Conservation (phyloP, 2,113 vertebrate genomes). For the Mesoclemmys tuberculata region DNA sequence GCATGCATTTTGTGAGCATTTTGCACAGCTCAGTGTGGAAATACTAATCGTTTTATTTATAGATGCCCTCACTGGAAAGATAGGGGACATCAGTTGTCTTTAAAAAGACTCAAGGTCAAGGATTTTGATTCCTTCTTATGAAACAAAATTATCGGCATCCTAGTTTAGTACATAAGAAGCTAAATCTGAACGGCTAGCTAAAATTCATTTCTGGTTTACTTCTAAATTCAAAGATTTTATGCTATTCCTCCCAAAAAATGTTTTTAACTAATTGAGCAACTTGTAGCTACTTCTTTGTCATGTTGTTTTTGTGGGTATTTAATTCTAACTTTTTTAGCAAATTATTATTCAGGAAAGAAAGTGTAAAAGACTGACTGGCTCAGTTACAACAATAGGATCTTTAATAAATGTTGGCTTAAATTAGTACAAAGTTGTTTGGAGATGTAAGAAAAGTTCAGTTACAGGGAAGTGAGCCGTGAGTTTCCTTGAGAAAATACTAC, state of each 20-base stretch:
- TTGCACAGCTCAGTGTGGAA: background rate
- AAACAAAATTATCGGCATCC: background rate
- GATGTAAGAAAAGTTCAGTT: background rate
- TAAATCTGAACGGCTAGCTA: background rate
- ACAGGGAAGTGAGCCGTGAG: background rate
- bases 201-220: background rate
- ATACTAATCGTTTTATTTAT: conserved; percentile 6
- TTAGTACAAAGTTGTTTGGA: background rate
- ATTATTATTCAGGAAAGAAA: background rate
- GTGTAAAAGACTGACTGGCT: background rate
- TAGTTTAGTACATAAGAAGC: background rate
- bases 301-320: conserved; percentile 10
- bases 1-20: too few relatives aligned
- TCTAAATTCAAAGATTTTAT: conserved; percentile 1
- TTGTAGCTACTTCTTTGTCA: background rate
- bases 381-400: background rate
- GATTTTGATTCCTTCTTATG: background rate
- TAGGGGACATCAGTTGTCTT: background rate
- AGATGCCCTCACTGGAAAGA: conserved; percentile 13
- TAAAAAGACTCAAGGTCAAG: background rate
- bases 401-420: background rate
- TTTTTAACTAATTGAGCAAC: background rate
- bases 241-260: background rate
- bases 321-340: background rate
- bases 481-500: background rate